Conservation (phyloP, 2,113 vertebrate species). For the Sprattus sprattus region DNA sequence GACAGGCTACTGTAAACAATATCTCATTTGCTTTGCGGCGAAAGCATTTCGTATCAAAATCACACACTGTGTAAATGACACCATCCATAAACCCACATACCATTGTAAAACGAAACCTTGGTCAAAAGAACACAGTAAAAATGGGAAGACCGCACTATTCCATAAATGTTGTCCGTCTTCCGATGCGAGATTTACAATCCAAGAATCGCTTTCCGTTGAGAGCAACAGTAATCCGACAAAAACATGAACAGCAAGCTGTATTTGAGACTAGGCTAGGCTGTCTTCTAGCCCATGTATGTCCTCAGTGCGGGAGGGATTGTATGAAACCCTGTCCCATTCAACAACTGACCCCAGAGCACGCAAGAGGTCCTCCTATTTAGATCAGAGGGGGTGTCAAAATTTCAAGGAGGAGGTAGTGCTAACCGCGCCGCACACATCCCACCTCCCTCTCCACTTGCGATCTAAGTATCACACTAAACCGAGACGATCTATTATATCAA, state of each 20-base stretch:
- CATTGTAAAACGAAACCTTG: constrained; percentile 54
- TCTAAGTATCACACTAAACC: not conserved
- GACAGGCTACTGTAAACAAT: not conserved
- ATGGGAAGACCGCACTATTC: constrained; percentile 51
- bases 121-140: constrained; percentile 35
- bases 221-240: constrained; percentile 57
- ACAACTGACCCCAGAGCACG: constrained; percentile 70
- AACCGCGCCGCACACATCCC: constrained; percentile 4
- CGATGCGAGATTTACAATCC: constrained; percentile 13
- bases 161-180: not conserved
- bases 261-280: not conserved
- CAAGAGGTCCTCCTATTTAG: constrained; percentile 67
- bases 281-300: not conserved
- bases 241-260: constrained; percentile 1
- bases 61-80: not conserved
- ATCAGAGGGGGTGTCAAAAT: constrained; percentile 66
- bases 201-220: constrained; percentile 39
- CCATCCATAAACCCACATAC: constrained; percentile 54
- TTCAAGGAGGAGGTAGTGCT: constrained; percentile 52
- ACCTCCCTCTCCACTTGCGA: constrained; percentile 7
- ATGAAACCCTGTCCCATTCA: constrained; percentile 63
- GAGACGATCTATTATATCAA: constrained; percentile 12
- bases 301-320: constrained; percentile 3
- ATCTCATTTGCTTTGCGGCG: constrained; percentile 10
- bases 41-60: constrained; percentile 1